Conservation (phyloP, 2,888 invertebrate genomes). For the Syrphus vitripennis region DNA sequence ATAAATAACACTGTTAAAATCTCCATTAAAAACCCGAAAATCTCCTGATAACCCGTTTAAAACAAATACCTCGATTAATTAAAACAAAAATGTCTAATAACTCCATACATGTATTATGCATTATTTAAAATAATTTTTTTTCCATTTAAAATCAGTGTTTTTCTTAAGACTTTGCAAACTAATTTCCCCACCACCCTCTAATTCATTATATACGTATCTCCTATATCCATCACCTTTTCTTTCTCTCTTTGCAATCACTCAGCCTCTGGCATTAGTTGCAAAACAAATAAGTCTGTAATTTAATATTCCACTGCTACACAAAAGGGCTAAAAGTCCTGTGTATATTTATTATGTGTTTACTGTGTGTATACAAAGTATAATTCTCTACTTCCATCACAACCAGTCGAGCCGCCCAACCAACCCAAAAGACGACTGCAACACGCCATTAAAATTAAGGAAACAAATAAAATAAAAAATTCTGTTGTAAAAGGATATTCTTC, state of each 20-base stretch:
- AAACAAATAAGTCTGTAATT: constrained; percentile 61
- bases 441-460: constrained; percentile 65
- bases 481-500: constrained; percentile 49
- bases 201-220: background rate
- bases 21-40: no score
- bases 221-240: background rate
- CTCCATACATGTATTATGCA: no score
- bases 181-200: constrained; percentile 43
- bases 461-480: constrained; percentile 51
- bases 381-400: background rate
- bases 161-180: background rate
- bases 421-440: background rate
- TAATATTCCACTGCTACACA: constrained; percentile 52
- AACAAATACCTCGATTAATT: no score
- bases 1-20: no score
- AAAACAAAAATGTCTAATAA: no score
- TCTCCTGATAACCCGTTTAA: no score
- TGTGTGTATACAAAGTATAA: background rate
- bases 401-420: background rate
- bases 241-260: constrained; percentile 2
- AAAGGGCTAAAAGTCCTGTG: constrained; percentile 22
- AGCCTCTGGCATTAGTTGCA: constrained; percentile 51
- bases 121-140: no score
- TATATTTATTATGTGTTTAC: constrained; percentile 66
- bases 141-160: background rate